These are phyloP conservation scores for Megaptera novaeangliae DNA, from an alignment of 2,113 vertebrate species.

Conservation along the genomic window DNA sequence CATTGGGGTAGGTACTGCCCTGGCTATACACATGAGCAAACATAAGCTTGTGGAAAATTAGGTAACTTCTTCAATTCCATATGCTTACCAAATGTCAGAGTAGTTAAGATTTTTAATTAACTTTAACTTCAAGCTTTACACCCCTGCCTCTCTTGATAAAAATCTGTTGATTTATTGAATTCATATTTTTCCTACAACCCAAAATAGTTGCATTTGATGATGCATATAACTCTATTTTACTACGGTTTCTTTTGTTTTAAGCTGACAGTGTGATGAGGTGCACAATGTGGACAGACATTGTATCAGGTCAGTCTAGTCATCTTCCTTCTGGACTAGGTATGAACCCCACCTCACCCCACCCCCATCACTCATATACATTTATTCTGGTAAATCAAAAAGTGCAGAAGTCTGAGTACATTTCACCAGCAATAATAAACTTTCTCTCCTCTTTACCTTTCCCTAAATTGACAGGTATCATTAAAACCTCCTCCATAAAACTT, in stretches of 20 bases:
- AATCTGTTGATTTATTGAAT: not conserved
- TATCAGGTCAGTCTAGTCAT: not conserved
- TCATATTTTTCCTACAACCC: not conserved
- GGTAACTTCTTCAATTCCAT: not conserved
- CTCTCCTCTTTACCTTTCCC: not conserved
- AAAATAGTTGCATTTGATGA: not conserved
- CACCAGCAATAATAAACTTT: not conserved
- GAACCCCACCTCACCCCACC: fast-evolving
- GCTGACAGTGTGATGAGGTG: not conserved
- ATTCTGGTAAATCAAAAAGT: not conserved
- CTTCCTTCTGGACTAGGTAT: not conserved
- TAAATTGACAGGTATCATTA: conserved; percentile 65
- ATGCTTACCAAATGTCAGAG: not conserved
- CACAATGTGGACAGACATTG: not conserved
- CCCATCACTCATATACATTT: not conserved
- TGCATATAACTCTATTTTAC: not conserved
- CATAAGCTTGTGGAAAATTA: not conserved
- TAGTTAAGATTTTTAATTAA: not conserved
- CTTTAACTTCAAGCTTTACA: not conserved
- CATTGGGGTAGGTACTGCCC: fast-evolving
- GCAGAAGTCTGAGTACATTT: not conserved
- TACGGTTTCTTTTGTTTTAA: not conserved
- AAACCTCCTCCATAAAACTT: conserved; percentile 65
- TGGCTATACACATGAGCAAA: not conserved
- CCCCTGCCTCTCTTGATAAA: not conserved